These are phyloP conservation scores for Pachycephus smyrnensis DNA, from an alignment of 2,888 invertebrate species.

Conservation along the genomic window DNA sequence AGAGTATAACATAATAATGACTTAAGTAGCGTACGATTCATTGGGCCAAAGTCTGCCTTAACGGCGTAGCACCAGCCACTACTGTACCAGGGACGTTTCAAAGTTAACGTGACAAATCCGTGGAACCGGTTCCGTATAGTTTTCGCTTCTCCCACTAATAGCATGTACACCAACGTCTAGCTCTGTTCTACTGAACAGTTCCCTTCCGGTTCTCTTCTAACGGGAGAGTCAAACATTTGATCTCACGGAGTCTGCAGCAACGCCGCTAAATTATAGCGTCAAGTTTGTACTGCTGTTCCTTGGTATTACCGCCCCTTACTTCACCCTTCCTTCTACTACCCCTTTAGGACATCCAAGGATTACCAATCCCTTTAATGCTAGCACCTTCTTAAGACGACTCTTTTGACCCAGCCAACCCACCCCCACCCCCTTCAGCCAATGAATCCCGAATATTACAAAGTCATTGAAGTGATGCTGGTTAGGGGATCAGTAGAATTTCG, in stretches of 20 bases:
- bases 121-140: conserved; percentile 17
- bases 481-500: too few species aligned
- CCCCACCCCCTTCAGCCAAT: background rate
- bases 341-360: background rate
- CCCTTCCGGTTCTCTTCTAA: background rate
- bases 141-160: background rate
- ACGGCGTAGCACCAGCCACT: background rate
- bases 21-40: background rate
- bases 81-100: background rate
- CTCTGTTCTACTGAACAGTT: background rate
- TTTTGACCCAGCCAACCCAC: too few species aligned
- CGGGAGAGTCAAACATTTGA: background rate
- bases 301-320: background rate
- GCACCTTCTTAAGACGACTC: background rate
- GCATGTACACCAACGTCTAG: background rate
- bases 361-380: background rate
- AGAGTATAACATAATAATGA: background rate
- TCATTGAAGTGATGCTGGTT: too few species aligned
- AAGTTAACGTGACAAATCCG: conserved; percentile 14
- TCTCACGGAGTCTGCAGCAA: background rate
- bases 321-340: background rate
- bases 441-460: background rate
- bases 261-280: background rate
- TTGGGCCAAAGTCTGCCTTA: background rate
- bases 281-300: background rate